These are phyloP conservation scores for Misgurnus mizolepis DNA, from an alignment of 2,113 vertebrate genomes.

Conservation along the genomic window DNA sequence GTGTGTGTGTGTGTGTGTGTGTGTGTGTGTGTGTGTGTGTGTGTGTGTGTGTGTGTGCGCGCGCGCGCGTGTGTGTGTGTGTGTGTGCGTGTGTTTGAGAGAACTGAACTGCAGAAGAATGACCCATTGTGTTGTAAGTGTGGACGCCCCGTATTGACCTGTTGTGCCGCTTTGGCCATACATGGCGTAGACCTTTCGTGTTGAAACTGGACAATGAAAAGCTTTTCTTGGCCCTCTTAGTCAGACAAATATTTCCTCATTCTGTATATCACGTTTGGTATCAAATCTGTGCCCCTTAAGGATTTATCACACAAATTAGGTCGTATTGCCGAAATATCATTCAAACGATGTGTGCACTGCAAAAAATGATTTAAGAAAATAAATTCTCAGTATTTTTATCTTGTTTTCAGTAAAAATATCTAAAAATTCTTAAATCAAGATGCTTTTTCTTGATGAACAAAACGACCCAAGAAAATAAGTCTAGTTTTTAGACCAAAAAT, in stretches of 20 bases:
- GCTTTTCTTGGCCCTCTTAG: slow-evolving; percentile 1
- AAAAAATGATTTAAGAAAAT: no score
- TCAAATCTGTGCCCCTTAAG: not conserved
- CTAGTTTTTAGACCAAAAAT: no score
- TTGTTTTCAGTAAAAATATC: no score
- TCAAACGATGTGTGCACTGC: not conserved
- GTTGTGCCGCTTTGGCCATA: slow-evolving; percentile 60
- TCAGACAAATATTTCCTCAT: slow-evolving; percentile 10
- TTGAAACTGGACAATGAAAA: slow-evolving; percentile 27
- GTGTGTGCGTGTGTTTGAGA: not conserved
- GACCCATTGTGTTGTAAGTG: slow-evolving; percentile 73
- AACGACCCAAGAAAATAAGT: no score
- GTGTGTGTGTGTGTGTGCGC: not conserved
- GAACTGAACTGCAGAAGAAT: slow-evolving; percentile 65
- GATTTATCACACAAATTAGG: not conserved
- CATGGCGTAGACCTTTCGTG: slow-evolving; percentile 49
- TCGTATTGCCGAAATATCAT: not conserved
- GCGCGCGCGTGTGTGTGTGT: not conserved
- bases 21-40: not conserved
- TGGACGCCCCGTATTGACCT: slow-evolving; percentile 57
- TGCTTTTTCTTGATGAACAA: no score
- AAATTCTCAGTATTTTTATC: no score
- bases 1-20: not conserved
- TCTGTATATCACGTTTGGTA: slow-evolving; percentile 2
- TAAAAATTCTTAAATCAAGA: no score